These are phyloP conservation scores for Cathartes aura DNA, from an alignment of 2,113 vertebrate species.

Conservation along the genomic window DNA sequence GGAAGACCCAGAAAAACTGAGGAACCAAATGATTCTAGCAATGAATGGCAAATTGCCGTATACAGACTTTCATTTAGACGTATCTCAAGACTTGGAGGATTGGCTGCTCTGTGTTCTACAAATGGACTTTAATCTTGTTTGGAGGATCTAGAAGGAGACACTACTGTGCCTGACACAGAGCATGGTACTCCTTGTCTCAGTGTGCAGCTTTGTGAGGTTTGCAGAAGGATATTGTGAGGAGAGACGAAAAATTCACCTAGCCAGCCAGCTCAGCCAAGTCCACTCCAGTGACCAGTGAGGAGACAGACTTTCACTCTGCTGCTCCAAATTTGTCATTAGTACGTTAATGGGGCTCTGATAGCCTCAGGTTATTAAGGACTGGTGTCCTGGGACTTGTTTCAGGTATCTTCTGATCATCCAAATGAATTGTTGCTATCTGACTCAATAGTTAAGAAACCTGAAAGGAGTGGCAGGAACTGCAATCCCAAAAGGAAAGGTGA, in stretches of 20 bases:
- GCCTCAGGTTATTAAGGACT: not conserved
- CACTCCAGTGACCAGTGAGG: not conserved
- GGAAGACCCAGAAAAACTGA: not conserved
- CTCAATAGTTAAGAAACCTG: not conserved
- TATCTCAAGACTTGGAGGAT: not conserved
- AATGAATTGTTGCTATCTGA: not conserved
- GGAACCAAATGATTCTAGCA: not conserved
- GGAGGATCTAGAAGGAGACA: not conserved
- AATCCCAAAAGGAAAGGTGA: not conserved
- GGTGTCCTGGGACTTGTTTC: not conserved
- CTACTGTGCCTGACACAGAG: not conserved
- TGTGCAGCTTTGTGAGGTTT: not conserved
- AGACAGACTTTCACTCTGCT: not conserved
- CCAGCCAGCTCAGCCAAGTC: not conserved
- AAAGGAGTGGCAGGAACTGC: not conserved
- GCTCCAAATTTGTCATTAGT: not conserved
- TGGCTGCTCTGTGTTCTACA: not conserved
- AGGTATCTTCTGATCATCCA: not conserved
- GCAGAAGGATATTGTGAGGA: not conserved
- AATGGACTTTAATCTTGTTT: not conserved
- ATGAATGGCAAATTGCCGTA: not conserved
- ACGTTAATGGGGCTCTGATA: not conserved
- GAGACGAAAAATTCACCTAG: not conserved
- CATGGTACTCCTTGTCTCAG: not conserved
- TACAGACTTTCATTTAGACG: accelerated